Evolutionary conservation across 2,113 vertebrate genomes (phyloP).

Genomic region (Halichoeres trimaculatus): DNA sequence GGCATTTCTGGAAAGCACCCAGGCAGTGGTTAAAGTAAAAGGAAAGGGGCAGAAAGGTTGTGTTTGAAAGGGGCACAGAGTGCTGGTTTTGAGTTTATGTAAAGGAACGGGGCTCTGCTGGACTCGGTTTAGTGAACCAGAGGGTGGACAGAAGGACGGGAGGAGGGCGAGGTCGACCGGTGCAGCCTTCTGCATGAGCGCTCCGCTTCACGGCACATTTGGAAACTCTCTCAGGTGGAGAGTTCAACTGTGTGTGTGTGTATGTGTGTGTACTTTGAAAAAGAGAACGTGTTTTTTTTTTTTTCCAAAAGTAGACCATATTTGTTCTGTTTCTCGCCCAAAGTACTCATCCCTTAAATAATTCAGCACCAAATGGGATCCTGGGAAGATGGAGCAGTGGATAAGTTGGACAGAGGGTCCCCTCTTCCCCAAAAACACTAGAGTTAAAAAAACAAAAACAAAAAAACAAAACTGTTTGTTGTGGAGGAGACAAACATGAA

Average conservation of each 20-base stretch:
- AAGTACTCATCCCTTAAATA: conserved; percentile 51
- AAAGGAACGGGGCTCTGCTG: conserved; percentile 17
- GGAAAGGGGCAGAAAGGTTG: conserved; percentile 11
- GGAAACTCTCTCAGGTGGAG: conserved; percentile 39
- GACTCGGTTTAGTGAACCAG: conserved; percentile 24
- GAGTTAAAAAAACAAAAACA: neutral
- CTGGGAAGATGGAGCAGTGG: conserved; percentile 33
- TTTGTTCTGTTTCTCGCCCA: conserved; percentile 31
- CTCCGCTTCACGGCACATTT: conserved; percentile 50
- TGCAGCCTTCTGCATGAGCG: conserved; percentile 60
- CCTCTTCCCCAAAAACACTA: neutral
- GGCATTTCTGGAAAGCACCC: neutral
- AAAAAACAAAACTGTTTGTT: neutral
- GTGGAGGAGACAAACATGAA: neutral
- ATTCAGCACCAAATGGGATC: conserved; percentile 36
- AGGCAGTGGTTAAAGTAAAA: conserved; percentile 16
- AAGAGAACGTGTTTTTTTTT: neutral
- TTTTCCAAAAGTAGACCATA: neutral
- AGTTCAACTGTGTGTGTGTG: conserved; percentile 29
- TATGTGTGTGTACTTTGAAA: conserved; percentile 9
- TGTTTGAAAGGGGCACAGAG: conserved; percentile 22
- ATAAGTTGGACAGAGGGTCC: conserved; percentile 5
- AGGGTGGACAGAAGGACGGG: neutral
- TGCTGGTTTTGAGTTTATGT: conserved; percentile 19
- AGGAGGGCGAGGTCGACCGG: conserved; percentile 29